These are phyloP conservation scores for Columba janthina DNA, from an alignment of 2,113 vertebrate species.

Conservation along the genomic window DNA sequence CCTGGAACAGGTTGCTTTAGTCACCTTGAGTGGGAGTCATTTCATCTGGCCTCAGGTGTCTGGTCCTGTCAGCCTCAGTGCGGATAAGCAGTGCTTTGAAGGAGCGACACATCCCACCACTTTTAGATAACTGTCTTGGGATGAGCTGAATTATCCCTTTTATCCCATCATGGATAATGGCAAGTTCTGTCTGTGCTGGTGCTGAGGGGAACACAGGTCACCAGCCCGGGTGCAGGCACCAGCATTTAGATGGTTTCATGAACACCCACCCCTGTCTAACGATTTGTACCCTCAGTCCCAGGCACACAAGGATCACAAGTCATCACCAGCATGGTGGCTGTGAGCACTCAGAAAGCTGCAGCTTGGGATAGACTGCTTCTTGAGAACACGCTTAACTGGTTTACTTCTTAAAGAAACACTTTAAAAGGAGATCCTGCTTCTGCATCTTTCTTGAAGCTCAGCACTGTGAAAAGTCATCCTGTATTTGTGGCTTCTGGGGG, in stretches of 20 bases:
- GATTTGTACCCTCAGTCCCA: neutral
- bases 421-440: neutral
- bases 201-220: neutral
- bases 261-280: neutral
- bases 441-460: neutral
- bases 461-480: neutral
- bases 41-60: neutral
- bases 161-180: neutral
- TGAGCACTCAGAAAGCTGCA: neutral
- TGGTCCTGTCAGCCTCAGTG: neutral
- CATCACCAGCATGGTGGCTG: neutral
- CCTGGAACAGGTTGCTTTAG: neutral
- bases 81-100: neutral
- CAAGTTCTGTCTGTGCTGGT: neutral
- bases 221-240: neutral
- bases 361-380: neutral
- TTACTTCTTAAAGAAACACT: neutral
- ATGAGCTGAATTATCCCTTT: neutral
- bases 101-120: fast-evolving
- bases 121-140: neutral
- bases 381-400: neutral
- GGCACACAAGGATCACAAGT: neutral
- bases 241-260: neutral
- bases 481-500: neutral
- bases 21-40: neutral